Evolutionary conservation across 2,113 vertebrate species (phyloP).

Genomic region (Irena cyanogastra): DNA sequence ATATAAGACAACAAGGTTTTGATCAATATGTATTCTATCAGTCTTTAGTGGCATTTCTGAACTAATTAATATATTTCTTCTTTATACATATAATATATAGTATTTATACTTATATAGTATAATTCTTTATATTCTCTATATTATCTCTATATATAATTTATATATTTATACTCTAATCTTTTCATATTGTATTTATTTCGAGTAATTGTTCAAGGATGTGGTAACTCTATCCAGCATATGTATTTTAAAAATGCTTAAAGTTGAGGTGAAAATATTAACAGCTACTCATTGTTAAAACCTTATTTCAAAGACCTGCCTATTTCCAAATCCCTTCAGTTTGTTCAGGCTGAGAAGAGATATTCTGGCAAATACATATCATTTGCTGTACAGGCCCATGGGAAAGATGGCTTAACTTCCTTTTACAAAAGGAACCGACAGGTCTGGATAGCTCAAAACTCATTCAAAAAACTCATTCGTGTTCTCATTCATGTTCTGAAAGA

Average conservation of each 20-base stretch:
- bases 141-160: not conserved
- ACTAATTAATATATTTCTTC: not conserved
- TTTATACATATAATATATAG: not conserved
- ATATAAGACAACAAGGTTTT: not conserved
- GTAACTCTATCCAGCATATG: not conserved
- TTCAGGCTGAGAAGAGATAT: not conserved
- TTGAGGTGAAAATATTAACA: not conserved
- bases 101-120: too few species aligned
- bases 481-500: not conserved
- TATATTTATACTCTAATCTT: not conserved
- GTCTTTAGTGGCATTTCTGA: not conserved
- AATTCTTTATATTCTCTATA: not conserved
- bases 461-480: not conserved
- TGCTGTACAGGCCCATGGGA: not conserved
- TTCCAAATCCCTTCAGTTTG: not conserved
- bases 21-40: not conserved
- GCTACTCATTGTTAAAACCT: not conserved
- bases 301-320: not conserved
- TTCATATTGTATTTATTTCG: not conserved
- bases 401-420: not conserved
- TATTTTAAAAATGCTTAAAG: not conserved
- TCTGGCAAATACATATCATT: not conserved
- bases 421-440: not conserved
- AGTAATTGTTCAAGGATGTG: not conserved
- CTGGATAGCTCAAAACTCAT: not conserved